These are phyloP conservation scores for Eulemur rubriventer DNA, from an alignment of 2,797 vertebrate species.

Conservation along the genomic window DNA sequence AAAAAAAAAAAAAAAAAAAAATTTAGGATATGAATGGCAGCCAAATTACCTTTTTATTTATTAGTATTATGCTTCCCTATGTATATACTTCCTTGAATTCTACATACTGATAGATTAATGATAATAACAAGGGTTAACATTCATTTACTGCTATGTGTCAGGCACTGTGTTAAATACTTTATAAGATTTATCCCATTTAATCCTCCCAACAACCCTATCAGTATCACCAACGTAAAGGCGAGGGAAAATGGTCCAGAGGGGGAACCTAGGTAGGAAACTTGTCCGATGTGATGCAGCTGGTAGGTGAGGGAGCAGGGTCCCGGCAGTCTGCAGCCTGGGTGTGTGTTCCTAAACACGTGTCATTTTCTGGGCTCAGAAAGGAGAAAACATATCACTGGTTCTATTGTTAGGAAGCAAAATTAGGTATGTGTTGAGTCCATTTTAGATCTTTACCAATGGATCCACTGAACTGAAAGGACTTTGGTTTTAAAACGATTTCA, in stretches of 20 bases:
- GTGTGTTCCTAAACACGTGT: not conserved
- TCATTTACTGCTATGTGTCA: not conserved
- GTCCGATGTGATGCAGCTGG: not conserved
- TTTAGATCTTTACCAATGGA: not conserved
- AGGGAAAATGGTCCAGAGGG: not conserved
- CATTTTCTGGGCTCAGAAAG: slow-evolving; percentile 5
- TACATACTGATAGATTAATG: not conserved
- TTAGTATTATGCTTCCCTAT: not conserved
- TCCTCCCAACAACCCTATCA: not conserved
- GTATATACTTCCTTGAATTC: not conserved
- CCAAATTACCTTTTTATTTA: not conserved
- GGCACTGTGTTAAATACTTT: not conserved
- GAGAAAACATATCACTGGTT: not conserved
- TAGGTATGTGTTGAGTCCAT: not conserved
- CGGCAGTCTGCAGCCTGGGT: not conserved
- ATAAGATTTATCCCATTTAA: not conserved
- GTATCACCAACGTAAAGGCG: not conserved
- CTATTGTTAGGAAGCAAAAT: not conserved
- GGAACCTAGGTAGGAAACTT: not conserved
- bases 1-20: slow-evolving; percentile 23
- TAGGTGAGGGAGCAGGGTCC: not conserved
- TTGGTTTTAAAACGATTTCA: not conserved
- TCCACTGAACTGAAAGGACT: not conserved
- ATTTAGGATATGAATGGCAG: not conserved
- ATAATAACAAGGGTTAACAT: not conserved